Evolutionary conservation across 2,888 invertebrate genomes (phyloP).

Genomic region (Microctonus brassicae): DNA sequence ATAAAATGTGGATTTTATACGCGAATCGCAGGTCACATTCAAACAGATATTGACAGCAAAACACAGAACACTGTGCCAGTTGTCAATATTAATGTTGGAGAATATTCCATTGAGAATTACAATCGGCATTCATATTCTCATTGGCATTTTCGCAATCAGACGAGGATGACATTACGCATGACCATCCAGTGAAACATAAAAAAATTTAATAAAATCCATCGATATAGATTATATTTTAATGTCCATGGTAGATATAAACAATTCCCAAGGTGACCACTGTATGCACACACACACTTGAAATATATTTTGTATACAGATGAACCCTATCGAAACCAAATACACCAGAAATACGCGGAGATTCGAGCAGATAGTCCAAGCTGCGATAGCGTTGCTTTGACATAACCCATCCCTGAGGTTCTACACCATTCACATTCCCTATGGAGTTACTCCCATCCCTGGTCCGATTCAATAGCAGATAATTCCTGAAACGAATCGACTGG

Average conservation of each 20-base stretch:
- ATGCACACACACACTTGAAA: conserved; percentile 29
- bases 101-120: conserved; percentile 14
- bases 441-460: conserved; percentile 22
- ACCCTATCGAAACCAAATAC: conserved; percentile 27
- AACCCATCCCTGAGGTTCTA: conserved; percentile 8
- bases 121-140: conserved; percentile 39
- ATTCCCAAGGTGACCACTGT: conserved; percentile 55
- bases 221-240: background rate
- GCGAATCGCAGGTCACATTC: too few species aligned
- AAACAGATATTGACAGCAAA: too few species aligned
- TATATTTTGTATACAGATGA: conserved; percentile 51
- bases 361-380: conserved; percentile 54
- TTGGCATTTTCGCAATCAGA: conserved; percentile 53
- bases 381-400: conserved; percentile 57
- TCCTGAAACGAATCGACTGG: conserved; percentile 55
- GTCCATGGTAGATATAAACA: conserved; percentile 38
- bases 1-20: too few species aligned
- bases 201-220: background rate
- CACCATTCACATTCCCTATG: background rate
- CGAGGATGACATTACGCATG: conserved; percentile 33
- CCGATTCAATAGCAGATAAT: conserved; percentile 53
- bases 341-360: background rate
- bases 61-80: too few species aligned
- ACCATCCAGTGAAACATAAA: too few species aligned
- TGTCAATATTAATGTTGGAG: too few species aligned